These are phyloP conservation scores for Protonemura montana DNA, from an alignment of 2,888 invertebrate genomes.

Conservation along the genomic window DNA sequence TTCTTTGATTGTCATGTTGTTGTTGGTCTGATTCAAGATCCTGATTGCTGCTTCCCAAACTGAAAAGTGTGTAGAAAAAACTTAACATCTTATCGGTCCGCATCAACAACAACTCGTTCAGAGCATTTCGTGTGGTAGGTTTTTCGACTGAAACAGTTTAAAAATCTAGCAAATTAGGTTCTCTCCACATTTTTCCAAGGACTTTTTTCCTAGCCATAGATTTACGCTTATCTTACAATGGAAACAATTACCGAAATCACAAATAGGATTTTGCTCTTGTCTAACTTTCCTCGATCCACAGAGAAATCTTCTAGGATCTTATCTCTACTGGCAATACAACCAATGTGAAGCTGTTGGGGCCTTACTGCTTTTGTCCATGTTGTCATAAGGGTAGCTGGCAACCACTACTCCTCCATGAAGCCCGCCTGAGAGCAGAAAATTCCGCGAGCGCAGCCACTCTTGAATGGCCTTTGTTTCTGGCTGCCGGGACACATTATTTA, in stretches of 20 bases:
- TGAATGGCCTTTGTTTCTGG: slow-evolving; percentile 68
- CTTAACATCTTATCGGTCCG: background rate
- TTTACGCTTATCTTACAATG: too few species aligned
- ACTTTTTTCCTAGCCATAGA: too few species aligned
- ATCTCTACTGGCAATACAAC: too few species aligned
- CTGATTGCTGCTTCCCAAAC: slow-evolving; percentile 44
- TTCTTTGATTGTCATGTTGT: slow-evolving; percentile 20
- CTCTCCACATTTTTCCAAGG: too few species aligned
- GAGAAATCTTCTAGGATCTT: too few species aligned
- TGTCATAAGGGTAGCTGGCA: slow-evolving; percentile 75
- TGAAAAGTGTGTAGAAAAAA: slow-evolving; percentile 18
- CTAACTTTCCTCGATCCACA: too few species aligned
- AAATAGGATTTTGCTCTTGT: too few species aligned
- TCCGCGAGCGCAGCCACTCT: slow-evolving; percentile 65
- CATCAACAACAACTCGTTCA: background rate
- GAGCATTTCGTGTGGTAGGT: too few species aligned
- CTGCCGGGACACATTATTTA: slow-evolving; percentile 55
- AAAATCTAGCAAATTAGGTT: too few species aligned
- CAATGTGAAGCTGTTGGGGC: slow-evolving; percentile 14
- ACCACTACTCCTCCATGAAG: slow-evolving; percentile 73
- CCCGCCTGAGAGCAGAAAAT: slow-evolving; percentile 70
- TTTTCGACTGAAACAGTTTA: too few species aligned
- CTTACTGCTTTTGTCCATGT: slow-evolving; percentile 59
- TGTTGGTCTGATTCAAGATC: slow-evolving; percentile 38
- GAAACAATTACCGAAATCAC: too few species aligned